A percentile compares a stretch with the other conserved stretches of the same genome.
These are phyloP conservation scores for Cantharis nigra DNA, from an alignment of 2,888 invertebrate species.

Conservation along the genomic window DNA sequence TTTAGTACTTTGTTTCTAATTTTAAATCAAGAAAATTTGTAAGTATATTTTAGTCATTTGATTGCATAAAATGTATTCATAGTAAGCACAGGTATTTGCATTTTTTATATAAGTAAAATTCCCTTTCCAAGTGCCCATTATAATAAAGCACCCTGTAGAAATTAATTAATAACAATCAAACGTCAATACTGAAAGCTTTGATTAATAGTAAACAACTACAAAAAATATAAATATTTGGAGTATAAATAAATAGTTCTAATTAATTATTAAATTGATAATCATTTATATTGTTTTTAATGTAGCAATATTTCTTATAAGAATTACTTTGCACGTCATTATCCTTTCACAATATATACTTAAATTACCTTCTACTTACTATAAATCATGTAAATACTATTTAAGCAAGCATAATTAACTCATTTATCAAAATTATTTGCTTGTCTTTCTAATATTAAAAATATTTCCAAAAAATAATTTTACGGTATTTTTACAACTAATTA, in stretches of 20 bases:
- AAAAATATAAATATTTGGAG: neutral
- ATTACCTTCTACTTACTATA: neutral
- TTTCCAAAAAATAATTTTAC: neutral
- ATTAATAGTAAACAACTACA: neutral
- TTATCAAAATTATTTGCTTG: slow-evolving; percentile 18
- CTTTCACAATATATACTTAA: neutral
- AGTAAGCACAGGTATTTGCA: too few relatives aligned
- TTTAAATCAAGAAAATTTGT: too few relatives aligned
- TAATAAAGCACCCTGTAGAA: neutral
- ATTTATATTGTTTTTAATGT: neutral
- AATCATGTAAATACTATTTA: slow-evolving; percentile 11
- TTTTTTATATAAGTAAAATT: too few relatives aligned
- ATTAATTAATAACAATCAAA: neutral
- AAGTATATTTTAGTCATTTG: too few relatives aligned
- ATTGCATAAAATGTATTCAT: too few relatives aligned
- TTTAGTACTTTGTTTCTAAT: too few relatives aligned
- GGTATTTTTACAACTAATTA: neutral
- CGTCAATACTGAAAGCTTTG: neutral
- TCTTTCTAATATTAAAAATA: slow-evolving; percentile 9
- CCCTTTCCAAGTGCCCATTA: neutral
- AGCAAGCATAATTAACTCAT: slow-evolving; percentile 3
- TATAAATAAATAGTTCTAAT: neutral
- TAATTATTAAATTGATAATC: neutral
- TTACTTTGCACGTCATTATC: neutral
- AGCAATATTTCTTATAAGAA: neutral